Percentiles rank a stretch among this genome's conserved stretches.
phyloP scores from a whole-genome alignment of 1,140 invertebrate genomes.

The Rhizoglyphus robini region DNA sequence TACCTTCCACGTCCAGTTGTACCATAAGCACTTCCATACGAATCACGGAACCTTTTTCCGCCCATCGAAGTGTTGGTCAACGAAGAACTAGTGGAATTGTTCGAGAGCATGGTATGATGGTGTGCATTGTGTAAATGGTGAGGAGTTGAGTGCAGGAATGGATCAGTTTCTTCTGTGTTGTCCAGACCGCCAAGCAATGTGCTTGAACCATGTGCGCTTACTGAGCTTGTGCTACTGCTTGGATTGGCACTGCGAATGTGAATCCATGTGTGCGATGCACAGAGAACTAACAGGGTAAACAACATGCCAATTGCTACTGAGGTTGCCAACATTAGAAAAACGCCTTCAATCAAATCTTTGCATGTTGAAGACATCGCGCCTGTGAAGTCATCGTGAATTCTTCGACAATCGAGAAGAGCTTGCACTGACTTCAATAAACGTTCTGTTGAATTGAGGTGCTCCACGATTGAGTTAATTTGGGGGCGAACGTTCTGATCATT shows the following conservation, averaged over 20 bases:
- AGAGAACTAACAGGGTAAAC: slow-evolving; percentile 77
- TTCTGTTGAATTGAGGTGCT: slow-evolving; percentile 26
- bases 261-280: slow-evolving; percentile 90
- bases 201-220: not conserved
- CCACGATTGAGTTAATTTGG: slow-evolving; percentile 11
- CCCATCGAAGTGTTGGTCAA: slow-evolving; percentile 34
- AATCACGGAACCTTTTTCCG: slow-evolving; percentile 45
- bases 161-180: slow-evolving; percentile 59
- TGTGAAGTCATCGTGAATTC: slow-evolving; percentile 60
- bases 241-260: slow-evolving; percentile 78
- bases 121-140: not conserved
- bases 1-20: slow-evolving; percentile 23
- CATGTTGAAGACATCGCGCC: slow-evolving; percentile 58
- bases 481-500: not conserved
- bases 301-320: slow-evolving; percentile 66
- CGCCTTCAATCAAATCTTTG: slow-evolving; percentile 53
- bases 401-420: slow-evolving; percentile 60
- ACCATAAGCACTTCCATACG: slow-evolving; percentile 39
- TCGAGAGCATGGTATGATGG: slow-evolving; percentile 10
- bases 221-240: not conserved
- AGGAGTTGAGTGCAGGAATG: slow-evolving; percentile 43
- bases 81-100: slow-evolving; percentile 29
- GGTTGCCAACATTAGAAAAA: slow-evolving; percentile 67
- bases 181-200: slow-evolving; percentile 25
- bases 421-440: slow-evolving; percentile 37